A percentile compares a stretch with the other conserved stretches of the same genome.
These are phyloP conservation scores for Choristoneura rosaceana DNA, from an alignment of 2,888 invertebrate genomes.

Conservation along the genomic window DNA sequence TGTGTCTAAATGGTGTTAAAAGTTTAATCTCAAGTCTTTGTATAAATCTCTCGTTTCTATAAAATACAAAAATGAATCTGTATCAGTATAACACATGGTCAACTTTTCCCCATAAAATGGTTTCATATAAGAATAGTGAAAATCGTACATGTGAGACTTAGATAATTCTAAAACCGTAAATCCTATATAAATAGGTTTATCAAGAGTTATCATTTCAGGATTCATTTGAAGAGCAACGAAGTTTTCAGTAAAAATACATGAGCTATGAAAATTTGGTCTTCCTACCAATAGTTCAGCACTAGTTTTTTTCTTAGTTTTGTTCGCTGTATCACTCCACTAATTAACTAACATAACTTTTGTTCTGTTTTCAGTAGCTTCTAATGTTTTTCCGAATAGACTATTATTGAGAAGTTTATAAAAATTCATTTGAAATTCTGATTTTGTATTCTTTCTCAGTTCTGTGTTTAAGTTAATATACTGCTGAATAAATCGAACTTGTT, in stretches of 20 bases:
- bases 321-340: no score
- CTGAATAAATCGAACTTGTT: neutral
- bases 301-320: neutral
- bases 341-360: conserved; percentile 10
- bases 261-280: neutral
- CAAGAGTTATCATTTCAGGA: conserved; percentile 13
- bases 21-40: no score
- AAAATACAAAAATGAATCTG: conserved; percentile 40
- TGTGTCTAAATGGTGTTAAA: no score
- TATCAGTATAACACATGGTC: conserved; percentile 43
- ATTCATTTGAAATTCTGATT: conserved; percentile 28
- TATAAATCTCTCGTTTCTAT: conserved; percentile 11
- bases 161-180: conserved; percentile 29
- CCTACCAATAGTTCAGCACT: neutral
- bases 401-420: conserved; percentile 33
- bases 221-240: conserved; percentile 11
- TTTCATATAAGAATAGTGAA: conserved; percentile 23
- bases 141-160: conserved; percentile 27
- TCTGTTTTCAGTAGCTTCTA: conserved; percentile 17
- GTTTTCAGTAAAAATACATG: neutral
- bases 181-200: conserved; percentile 29
- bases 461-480: conserved; percentile 18
- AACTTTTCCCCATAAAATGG: conserved; percentile 13
- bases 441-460: conserved; percentile 27
- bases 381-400: conserved; percentile 37